phyloP scores from a whole-genome alignment of 2,113 vertebrate genomes.

The Actinemys pallida region DNA sequence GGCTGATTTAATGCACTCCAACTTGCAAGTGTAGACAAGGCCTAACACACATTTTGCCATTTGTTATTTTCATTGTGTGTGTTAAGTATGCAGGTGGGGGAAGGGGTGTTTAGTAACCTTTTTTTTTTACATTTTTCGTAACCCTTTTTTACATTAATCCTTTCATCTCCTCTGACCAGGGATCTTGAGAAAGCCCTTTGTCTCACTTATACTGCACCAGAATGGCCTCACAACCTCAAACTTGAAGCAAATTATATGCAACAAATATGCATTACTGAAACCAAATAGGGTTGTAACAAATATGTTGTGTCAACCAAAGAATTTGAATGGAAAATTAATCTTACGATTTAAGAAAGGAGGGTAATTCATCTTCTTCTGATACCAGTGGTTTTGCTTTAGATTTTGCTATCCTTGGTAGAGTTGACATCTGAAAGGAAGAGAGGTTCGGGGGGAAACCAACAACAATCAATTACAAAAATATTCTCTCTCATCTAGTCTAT shows the following conservation, averaged over 20 bases:
- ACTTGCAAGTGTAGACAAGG: too few species aligned
- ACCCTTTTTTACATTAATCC: background rate
- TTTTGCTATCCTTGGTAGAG: constrained; percentile 74
- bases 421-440: constrained; percentile 77
- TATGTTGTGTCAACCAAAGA: background rate
- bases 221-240: background rate
- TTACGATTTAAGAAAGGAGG: constrained; percentile 78
- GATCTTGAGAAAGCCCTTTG: background rate
- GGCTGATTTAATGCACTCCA: too few species aligned
- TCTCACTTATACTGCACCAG: background rate
- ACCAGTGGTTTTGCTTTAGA: constrained; percentile 48
- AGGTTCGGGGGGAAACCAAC: background rate
- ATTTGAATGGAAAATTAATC: constrained; percentile 8
- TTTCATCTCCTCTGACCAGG: background rate
- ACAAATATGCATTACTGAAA: background rate
- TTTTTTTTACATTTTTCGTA: too few species aligned
- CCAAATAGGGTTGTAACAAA: background rate
- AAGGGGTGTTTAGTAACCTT: background rate
- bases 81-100: background rate
- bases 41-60: background rate
- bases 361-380: constrained; percentile 68
- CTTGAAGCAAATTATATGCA: background rate
- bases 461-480: background rate
- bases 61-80: background rate
- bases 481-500: background rate